Base-by-base conservation (phyloP, 2,113 vertebrate species). In the Zosterops hypoxanthus region DNA sequence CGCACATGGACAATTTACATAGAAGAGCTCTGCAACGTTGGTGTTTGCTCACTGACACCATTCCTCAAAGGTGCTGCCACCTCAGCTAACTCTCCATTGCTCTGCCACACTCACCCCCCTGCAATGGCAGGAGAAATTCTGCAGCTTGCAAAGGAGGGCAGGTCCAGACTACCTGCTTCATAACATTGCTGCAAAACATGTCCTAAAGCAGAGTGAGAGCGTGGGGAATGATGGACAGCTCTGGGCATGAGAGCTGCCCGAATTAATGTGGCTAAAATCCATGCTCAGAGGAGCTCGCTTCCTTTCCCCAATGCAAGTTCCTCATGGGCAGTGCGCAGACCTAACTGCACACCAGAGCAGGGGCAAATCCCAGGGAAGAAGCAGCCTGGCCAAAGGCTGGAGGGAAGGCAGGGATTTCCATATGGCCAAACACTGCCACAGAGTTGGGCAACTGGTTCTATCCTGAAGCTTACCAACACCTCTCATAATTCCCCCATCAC, bases 271-370 rank as follows among this genome's bases (percentile, higher is more conserved):
- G 69, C 72, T 79, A 50, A 57, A 83, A 83, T 65, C 90, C 44
- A 13, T 9, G 33, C 20, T 69, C 20, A 81, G 84, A 34, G 0
- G 1, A 81, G 60, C 18, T 87, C 0, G 0, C 25, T 73, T 64
- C 82, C 59, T 72, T 61, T 81, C 47, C 60, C 69, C 3, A 5
- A 2, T 4, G 25, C 39, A 33, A 63, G 49, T 44, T 66, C 56
- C 41, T 80, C 71, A 33, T 0, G 4, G 20, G 57, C 44, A 85
- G 41, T 0, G 0, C 7, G n/a, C 50, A 91, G 52, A 86, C 14
- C n/a, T 57, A 61, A 5, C 31, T 11, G 3, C 66, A n/a, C 52
- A 61, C 33, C 50, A 47, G 39, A 79, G 53, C 34, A 29, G 4
- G 2, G 5, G 21, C 26, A 69, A 60, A 76, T 44, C 20, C 61